Evolutionary conservation across 2,797 vertebrate genomes (phyloP).

Genomic region (Cygnus olor): DNA sequence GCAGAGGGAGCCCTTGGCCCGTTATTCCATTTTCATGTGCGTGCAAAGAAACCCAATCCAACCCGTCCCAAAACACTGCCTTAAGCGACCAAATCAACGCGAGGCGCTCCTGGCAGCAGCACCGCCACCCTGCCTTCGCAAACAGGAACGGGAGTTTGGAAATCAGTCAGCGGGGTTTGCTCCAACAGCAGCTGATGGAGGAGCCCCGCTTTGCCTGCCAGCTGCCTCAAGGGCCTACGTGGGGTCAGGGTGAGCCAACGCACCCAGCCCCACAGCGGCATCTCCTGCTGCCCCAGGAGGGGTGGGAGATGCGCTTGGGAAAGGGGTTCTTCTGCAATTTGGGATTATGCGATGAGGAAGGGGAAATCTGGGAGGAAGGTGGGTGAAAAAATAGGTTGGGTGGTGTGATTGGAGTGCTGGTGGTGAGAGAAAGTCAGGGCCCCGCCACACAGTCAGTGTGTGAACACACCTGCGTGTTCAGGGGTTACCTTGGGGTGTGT

Average conservation of each 20-base stretch:
- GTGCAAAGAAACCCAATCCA: background rate
- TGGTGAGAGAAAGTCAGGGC: rapidly evolving
- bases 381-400: background rate
- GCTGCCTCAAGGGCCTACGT: background rate
- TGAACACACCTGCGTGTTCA: no score
- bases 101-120: background rate
- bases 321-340: background rate
- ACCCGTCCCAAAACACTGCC: background rate
- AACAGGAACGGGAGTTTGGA: background rate
- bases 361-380: rapidly evolving
- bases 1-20: slow-evolving; percentile 16
- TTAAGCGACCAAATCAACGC: background rate
- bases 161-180: background rate
- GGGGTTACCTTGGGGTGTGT: rapidly evolving
- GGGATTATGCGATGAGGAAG: background rate
- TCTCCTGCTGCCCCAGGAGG: background rate
- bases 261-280: background rate
- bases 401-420: background rate
- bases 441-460: background rate
- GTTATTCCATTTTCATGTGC: background rate
- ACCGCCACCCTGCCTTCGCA: background rate
- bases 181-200: background rate
- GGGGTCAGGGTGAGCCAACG: rapidly evolving
- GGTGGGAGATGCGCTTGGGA: background rate
- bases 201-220: background rate